A percentile compares a stretch with the other conserved stretches of the same genome.
Evolutionary conservation across 2,113 vertebrate genomes (phyloP).

Genomic region (Dinomys branickii): DNA sequence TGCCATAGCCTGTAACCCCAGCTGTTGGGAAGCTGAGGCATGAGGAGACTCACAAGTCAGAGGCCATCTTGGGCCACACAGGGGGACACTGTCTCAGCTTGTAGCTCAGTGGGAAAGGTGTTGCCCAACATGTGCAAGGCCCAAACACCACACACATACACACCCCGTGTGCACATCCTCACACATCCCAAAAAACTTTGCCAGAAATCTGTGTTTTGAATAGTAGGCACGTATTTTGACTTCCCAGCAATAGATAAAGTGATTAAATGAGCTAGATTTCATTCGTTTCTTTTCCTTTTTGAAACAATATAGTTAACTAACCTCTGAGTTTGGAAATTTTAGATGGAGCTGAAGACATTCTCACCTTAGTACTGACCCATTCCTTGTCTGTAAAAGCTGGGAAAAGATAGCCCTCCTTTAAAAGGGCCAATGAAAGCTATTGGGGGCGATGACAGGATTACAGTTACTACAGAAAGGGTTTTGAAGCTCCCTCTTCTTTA

Average conservation of each 20-base stretch:
- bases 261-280: constrained; percentile 11
- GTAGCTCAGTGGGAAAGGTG: not conserved
- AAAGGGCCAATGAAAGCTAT: not conserved
- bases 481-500: not conserved
- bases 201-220: constrained; percentile 27
- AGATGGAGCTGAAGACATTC: not conserved
- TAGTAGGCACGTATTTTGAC: constrained; percentile 18
- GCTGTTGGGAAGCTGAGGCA: not conserved
- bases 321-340: constrained; percentile 34
- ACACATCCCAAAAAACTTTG: not conserved
- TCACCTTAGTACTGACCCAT: not conserved
- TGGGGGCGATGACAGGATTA: constrained; percentile 6
- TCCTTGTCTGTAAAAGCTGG: not conserved
- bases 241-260: not conserved
- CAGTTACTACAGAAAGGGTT: not conserved
- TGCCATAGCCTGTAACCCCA: not conserved
- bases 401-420: not conserved
- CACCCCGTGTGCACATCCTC: not conserved
- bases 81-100: not conserved
- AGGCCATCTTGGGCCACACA: not conserved
- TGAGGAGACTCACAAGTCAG: not conserved
- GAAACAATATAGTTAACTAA: not conserved
- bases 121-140: no score
- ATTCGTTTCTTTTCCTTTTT: not conserved
- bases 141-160: not conserved